These are phyloP conservation scores for Spilarctia lutea DNA, from an alignment of 2,888 invertebrate species.

Conservation along the genomic window DNA sequence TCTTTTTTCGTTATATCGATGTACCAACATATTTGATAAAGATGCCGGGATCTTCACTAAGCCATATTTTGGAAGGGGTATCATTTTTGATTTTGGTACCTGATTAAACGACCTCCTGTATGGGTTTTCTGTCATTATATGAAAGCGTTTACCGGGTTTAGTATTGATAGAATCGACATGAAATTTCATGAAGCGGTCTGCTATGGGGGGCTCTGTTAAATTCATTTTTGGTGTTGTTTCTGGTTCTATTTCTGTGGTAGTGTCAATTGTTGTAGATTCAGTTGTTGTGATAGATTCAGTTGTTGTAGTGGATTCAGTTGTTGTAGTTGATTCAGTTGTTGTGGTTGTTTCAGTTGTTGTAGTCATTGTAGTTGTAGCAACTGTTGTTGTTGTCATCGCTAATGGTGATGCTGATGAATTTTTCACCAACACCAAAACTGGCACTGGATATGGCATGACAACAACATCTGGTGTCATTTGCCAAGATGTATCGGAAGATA, in stretches of 20 bases:
- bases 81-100: background rate
- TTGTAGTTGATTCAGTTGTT: background rate
- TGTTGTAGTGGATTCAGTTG: background rate
- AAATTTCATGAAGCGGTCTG: background rate
- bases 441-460: conserved; percentile 12
- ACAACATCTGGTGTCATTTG: background rate
- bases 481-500: background rate
- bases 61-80: background rate
- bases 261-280: background rate
- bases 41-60: background rate
- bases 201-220: background rate
- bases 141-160: background rate
- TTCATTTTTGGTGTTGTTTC: background rate
- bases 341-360: background rate
- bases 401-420: conserved; percentile 1
- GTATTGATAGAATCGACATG: background rate
- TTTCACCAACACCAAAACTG: background rate
- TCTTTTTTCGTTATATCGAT: conserved; percentile 7
- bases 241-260: background rate
- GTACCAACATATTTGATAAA: conserved; percentile 7
- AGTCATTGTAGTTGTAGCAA: background rate
- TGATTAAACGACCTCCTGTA: conserved; percentile 3
- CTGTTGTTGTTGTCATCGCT: background rate
- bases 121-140: background rate
- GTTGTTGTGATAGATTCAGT: background rate